phyloP scores from a whole-genome alignment of 2,888 invertebrate species.

The Syritta pipiens region DNA sequence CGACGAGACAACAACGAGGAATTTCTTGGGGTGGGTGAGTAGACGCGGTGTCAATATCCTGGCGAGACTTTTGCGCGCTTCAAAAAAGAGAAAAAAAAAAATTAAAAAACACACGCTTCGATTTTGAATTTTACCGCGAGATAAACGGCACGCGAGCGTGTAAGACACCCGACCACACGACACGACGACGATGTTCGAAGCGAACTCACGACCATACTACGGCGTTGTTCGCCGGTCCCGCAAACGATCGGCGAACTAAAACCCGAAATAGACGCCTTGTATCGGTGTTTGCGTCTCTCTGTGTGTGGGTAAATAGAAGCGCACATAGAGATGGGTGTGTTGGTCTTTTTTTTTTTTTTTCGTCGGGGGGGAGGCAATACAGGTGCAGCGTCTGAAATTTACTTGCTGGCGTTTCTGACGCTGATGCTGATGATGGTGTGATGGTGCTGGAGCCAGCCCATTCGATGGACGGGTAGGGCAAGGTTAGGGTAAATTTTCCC shows the following conservation, averaged over 20 bases:
- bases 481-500: neutral
- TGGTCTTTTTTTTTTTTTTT: too few species aligned
- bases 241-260: conserved; percentile 45
- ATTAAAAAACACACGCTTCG: too few species aligned
- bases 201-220: conserved; percentile 4
- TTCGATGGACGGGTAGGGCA: neutral
- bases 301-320: conserved; percentile 16
- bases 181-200: conserved; percentile 9
- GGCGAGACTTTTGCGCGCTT: neutral
- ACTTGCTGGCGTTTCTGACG: too few species aligned
- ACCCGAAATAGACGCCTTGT: conserved; percentile 29
- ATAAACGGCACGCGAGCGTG: too few species aligned
- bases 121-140: too few species aligned
- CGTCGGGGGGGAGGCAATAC: too few species aligned
- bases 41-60: conserved; percentile 16
- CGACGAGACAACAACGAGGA: too few species aligned
- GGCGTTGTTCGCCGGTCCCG: neutral
- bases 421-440: too few species aligned
- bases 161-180: neutral
- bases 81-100: too few species aligned
- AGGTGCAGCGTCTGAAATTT: too few species aligned
- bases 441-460: too few species aligned
- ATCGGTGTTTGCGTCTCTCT: conserved; percentile 18
- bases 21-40: too few species aligned
- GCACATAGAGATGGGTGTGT: neutral